Conservation (phyloP, 2,797 vertebrate species). For the Hydrophis major region DNA sequence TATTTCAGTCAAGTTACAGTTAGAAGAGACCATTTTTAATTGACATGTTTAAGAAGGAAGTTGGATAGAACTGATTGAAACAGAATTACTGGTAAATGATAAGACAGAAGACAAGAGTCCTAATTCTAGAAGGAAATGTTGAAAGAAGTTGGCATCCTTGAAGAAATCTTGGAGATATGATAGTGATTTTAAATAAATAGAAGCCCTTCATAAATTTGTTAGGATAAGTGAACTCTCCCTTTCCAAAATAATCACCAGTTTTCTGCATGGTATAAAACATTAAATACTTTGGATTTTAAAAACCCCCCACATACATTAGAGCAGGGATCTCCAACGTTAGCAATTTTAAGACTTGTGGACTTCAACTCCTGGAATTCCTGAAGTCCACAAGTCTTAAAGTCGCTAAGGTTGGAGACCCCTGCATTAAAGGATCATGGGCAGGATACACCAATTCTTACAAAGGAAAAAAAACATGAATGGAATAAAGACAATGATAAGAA, state of each 20-base stretch:
- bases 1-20: not conserved
- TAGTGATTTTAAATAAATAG: not conserved
- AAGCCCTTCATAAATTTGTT: not conserved
- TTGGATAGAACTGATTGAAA: not conserved
- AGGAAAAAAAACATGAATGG: not conserved
- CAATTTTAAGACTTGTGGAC: too few relatives aligned
- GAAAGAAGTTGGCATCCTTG: not conserved
- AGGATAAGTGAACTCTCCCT: not conserved
- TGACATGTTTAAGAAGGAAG: not conserved
- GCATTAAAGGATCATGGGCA: not conserved
- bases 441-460: not conserved
- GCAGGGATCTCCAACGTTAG: not conserved
- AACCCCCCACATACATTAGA: too few relatives aligned
- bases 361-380: too few relatives aligned
- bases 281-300: not conserved
- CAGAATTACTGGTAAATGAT: not conserved
- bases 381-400: too few relatives aligned
- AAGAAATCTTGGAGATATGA: not conserved
- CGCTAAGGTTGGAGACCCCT: too few relatives aligned
- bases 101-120: not conserved
- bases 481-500: not conserved
- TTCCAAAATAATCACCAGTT: not conserved
- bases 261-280: not conserved
- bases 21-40: not conserved
- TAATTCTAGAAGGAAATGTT: not conserved